Conservation (phyloP, 1,140 invertebrate species). For the Phymorhynchus buccinoides region DNA sequence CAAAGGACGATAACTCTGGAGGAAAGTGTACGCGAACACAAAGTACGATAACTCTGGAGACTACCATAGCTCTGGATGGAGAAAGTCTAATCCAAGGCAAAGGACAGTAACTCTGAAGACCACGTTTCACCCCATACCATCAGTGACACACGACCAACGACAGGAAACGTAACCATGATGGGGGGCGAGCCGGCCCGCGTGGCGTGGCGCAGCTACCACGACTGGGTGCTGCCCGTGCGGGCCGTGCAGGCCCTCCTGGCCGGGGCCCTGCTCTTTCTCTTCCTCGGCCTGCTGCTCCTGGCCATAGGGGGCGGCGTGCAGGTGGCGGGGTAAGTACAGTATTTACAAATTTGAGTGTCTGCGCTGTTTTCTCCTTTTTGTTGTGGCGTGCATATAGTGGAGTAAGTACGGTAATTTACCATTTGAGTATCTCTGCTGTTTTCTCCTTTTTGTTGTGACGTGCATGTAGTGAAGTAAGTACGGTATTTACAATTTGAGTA, state of each 20-base stretch:
- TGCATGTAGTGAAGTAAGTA: conserved; percentile 41
- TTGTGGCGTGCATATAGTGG: background rate
- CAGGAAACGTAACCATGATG: conserved; percentile 25
- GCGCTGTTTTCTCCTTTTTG: background rate
- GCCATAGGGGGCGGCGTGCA: conserved; percentile 45
- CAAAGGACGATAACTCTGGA: too few relatives aligned
- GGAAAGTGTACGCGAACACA: background rate
- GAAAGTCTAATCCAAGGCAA: background rate
- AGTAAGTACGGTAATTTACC: too few relatives aligned
- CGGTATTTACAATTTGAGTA: background rate
- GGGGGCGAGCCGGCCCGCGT: conserved; percentile 18
- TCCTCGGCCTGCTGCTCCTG: conserved; percentile 48
- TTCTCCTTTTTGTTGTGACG: too few relatives aligned
- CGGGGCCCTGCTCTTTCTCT: conserved; percentile 40
- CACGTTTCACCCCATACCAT: background rate
- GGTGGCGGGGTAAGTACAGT: conserved; percentile 38
- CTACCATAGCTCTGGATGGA: too few relatives aligned
- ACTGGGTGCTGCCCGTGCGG: conserved; percentile 45
- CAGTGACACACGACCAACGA: background rate
- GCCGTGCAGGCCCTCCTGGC: conserved; percentile 44
- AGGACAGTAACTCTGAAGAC: background rate
- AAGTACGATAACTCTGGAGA: background rate
- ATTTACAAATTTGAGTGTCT: background rate
- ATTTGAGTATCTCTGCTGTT: too few relatives aligned
- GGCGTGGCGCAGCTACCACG: conserved; percentile 42